Evolutionary conservation across 23 tunicate genomes (phyloP), one percentile per base, ranked within the genome.

Genomic region (Phallusia fumigata): DNA sequence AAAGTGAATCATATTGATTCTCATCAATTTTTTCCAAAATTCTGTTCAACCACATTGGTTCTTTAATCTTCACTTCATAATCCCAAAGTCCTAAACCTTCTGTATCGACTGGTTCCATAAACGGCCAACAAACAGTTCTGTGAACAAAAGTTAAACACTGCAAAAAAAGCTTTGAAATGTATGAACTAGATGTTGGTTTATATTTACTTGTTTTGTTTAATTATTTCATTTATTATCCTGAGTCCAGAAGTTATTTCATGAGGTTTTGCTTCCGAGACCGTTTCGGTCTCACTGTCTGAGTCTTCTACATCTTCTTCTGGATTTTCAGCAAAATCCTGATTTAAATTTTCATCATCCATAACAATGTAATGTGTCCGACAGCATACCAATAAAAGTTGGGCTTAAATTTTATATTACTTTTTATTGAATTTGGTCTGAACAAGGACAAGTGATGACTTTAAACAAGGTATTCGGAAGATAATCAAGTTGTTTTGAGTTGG

Each of bases 51-150:
- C 96, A 91, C 96, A 91, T 91, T 35, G 96, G 96, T 65, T 86
- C 84, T 76, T 91, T 91, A 13, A 91, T 74, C 35, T 83, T 86
- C 6, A 24, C 30, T 11, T 83, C 80, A 64, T 91, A 91, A 58
- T 91, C 96, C 96, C 96, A 91, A 44, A 91, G 69, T 0, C 90
- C 90, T n/a, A 91, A 44, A n/a, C 84, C 96, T 83, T 91, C 82
- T 18, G 84, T 79, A 83, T 91, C 96, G 16, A 91, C 96, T 64
- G 80, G 75, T 10, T 91, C 90, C 96, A 91, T 91, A 51, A 91
- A 91, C 12, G 96, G 96, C 80, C 80, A 79, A 64, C 96, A 91
- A 6, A 89, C 74, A 15, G 90, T 81, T 51, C 91, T 88, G 72
- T 24, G 51, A 81, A 79, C n/a, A 12, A 35, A 53, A 53, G 0